Evolutionary conservation across 2,113 vertebrate genomes (phyloP), one percentile per base, ranked within the genome.

Genomic region (Bufo bufo): DNA sequence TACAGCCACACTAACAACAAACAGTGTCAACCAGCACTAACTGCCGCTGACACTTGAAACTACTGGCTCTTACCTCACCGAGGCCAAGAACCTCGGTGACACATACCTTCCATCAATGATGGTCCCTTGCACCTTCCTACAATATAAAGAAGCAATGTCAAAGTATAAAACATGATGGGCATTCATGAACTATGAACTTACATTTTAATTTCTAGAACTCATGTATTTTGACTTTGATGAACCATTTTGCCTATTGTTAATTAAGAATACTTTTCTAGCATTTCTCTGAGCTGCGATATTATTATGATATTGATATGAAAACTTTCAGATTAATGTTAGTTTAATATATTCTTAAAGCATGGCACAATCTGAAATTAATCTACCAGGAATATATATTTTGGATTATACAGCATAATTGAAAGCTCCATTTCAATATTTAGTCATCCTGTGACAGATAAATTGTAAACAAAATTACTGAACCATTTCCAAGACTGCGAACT

Each of bases 401-500:
- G 82, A 86, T 81, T 49, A 77, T 50, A 43, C 4, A 23, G 50
- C 47, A 63, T 65, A 78, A 33, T 63, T 79, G 49, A 86, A 86
- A 86, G 54, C 20, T 59, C 17, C 61, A 61, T 78, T 63, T 86
- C 43, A 86, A 52, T 49, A 47, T 50, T 50, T 78, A 50, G 72
- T 78, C 72, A 77, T 49, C 43, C 58, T 78, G 2, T 84, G 79
- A 61, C 87, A 83, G 74, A 90, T 82, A 78, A 86, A 86, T 77
- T 79, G 33, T 66, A 90, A 86, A 88, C 33, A 74, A 49, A 77
- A 84, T 77, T 89, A 82, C 12, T 33, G 81, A 0, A 0, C 90
- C 54, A 66, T 89, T 92, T 90, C 54, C 84, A 79, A 59, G 89
- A 52, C 74, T 80, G 87, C 80, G 77, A 81, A 84, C 89, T 89